Conservation (phyloP, 2,797 vertebrate genomes). For the Huso huso region DNA sequence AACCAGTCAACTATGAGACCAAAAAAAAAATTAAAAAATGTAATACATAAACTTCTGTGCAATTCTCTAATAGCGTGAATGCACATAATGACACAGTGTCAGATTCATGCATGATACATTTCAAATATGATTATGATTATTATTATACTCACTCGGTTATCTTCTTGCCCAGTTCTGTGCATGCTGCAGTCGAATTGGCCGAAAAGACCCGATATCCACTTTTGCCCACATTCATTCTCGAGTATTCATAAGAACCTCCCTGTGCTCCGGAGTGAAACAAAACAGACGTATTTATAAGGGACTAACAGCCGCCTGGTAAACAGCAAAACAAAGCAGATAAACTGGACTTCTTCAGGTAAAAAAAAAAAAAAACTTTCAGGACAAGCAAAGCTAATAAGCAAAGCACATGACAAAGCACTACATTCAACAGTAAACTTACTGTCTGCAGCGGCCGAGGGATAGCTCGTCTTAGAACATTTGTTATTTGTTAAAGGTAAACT, state of each 20-base stretch:
- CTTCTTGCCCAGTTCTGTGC: slow-evolving; percentile 79
- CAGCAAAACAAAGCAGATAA: slow-evolving; percentile 19
- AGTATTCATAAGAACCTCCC: slow-evolving; percentile 59
- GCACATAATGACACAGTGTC: neutral
- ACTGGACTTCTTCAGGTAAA: too few species aligned
- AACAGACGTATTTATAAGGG: slow-evolving; percentile 66
- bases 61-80: neutral
- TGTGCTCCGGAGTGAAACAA: slow-evolving; percentile 56
- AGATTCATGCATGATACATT: too few species aligned
- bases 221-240: slow-evolving; percentile 78
- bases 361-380: too few species aligned
- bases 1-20: too few species aligned
- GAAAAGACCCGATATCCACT: slow-evolving; percentile 83
- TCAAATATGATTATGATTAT: slow-evolving; percentile 22
- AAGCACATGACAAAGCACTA: too few species aligned
- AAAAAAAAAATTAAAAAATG: too few species aligned
- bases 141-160: slow-evolving; percentile 91
- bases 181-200: slow-evolving; percentile 77
- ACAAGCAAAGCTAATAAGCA: too few species aligned
- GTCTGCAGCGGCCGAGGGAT: too few species aligned
- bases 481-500: too few species aligned
- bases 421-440: too few species aligned
- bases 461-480: too few species aligned
- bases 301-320: slow-evolving; percentile 54
- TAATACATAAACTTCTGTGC: too few species aligned